Evolutionary conservation across 2,113 vertebrate genomes (phyloP), one percentile per base, ranked within the genome.

Genomic region (Accipiter cooperii): DNA sequence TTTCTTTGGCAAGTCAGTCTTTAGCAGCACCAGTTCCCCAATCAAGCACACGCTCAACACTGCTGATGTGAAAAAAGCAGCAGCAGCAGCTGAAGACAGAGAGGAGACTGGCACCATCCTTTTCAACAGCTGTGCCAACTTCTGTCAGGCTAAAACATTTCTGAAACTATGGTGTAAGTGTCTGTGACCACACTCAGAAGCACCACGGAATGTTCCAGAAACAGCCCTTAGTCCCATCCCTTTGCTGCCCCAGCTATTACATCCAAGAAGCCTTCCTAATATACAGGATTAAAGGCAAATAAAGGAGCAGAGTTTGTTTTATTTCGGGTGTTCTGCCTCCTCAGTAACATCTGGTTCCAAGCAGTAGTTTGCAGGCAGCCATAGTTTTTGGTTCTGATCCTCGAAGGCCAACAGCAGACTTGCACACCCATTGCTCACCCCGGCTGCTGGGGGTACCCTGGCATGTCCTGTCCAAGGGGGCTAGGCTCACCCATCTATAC

Each of bases 31-130:
- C 57, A 38, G 54, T 12, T 33, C 29, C 55, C 57, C 44, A 71
- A 7, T 21, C 34, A 52, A 73, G 31, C 17, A 63, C 8, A 18
- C 0, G 1, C 13, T n/a, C 26, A 55, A 9, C 0, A 0, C 21
- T 31, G 34, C 66, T 44, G 47, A 58, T 0, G 2, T 26, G 47
- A 84, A 68, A 84, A 60, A 78, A 71, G 26, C 52, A 54, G 52
- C 26, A 29, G 22, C 51, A 29, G 66, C 54, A 74, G 68, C 40
- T 77, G 73, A 91, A 66, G 31, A 60, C 73, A n/a, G 65, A 25
- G 34, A 73, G 49, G 40, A 63, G 34, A n/a, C 77, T 24, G 42
- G 25, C 61, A 78, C 47, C 18, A 14, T 20, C 26, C 4, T 76
- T 90, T 44, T 60, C 63, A 73, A 52, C 8, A 24, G 42, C 38